Conservation (phyloP, 2,888 invertebrate species). For the Sarcophaga caerulescens region DNA sequence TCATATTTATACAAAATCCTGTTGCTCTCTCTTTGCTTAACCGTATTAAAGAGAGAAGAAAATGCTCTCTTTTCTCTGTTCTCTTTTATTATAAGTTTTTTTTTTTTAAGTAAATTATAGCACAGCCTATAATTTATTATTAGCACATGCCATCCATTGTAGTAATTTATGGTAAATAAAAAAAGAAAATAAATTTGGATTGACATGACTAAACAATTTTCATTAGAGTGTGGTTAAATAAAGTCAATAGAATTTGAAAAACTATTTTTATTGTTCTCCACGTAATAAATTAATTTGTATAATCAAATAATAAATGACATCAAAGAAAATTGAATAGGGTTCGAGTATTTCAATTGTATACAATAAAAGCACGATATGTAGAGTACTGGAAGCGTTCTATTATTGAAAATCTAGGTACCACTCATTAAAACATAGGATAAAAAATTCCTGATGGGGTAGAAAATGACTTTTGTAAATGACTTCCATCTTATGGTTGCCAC, state of each 20-base stretch:
- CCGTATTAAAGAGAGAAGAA: conserved; percentile 14
- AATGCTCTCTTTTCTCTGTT: conserved; percentile 16
- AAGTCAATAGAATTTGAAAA: not conserved
- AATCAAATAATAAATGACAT: no score
- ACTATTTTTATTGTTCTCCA: not conserved
- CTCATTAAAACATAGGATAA: no score
- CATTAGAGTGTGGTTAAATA: not conserved
- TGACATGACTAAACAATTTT: not conserved
- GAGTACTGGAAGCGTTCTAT: no score
- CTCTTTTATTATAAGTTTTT: not conserved
- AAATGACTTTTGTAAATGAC: no score
- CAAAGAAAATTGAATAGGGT: no score
- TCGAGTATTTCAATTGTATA: no score
- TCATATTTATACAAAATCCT: conserved; percentile 55
- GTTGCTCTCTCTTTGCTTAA: not conserved
- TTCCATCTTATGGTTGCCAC: no score
- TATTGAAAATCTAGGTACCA: no score
- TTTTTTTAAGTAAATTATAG: conserved; percentile 33
- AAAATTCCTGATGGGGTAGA: no score
- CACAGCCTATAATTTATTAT: conserved; percentile 18
- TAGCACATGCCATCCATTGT: not conserved
- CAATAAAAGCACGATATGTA: no score
- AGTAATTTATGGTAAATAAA: not conserved
- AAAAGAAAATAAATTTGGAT: not conserved
- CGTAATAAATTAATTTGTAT: not conserved